Evolutionary conservation across 2,888 invertebrate species (phyloP).

Genomic region (Hirudinaria manillensis): DNA sequence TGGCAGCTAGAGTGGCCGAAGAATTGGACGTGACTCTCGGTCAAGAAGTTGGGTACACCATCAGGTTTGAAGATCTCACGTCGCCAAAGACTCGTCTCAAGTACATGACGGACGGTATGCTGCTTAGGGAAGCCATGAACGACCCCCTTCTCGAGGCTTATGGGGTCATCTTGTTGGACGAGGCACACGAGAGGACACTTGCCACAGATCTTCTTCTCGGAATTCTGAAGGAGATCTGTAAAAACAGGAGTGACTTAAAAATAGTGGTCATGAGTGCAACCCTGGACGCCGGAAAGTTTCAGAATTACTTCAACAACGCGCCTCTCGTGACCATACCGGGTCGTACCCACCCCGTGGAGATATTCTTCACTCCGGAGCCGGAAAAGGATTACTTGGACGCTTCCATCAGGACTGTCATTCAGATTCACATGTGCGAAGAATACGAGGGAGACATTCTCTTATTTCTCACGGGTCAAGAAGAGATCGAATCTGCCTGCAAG

Average conservation of each 20-base stretch:
- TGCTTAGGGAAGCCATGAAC: constrained; percentile 89
- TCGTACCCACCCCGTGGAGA: constrained; percentile 91
- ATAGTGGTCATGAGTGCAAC: constrained; percentile 98
- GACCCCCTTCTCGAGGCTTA: constrained; percentile 83
- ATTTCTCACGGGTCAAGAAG: constrained; percentile 72
- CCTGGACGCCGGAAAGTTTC: constrained; percentile 95
- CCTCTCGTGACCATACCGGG: constrained; percentile 98
- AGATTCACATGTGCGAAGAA: constrained; percentile 87
- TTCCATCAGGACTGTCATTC: constrained; percentile 95
- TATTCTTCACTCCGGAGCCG: constrained; percentile 93
- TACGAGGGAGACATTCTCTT: constrained; percentile 65
- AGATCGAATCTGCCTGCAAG: constrained; percentile 97
- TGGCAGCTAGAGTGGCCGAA: constrained; percentile 94
- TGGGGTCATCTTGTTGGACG: constrained; percentile 96
- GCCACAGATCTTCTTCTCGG: constrained; percentile 97
- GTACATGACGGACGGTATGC: constrained; percentile 99
- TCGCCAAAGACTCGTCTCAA: constrained; percentile 94
- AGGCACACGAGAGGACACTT: constrained; percentile 96
- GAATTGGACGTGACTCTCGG: constrained; percentile 94
- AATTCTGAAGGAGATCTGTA: constrained; percentile 65
- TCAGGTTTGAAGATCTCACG: constrained; percentile 98
- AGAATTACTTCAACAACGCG: constrained; percentile 94
- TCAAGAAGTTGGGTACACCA: constrained; percentile 91
- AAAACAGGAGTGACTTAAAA: constrained; percentile 86
- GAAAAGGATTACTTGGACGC: constrained; percentile 98